Base-by-base conservation (phyloP, 2,113 vertebrate genomes). In the Corvus moneduloides region DNA sequence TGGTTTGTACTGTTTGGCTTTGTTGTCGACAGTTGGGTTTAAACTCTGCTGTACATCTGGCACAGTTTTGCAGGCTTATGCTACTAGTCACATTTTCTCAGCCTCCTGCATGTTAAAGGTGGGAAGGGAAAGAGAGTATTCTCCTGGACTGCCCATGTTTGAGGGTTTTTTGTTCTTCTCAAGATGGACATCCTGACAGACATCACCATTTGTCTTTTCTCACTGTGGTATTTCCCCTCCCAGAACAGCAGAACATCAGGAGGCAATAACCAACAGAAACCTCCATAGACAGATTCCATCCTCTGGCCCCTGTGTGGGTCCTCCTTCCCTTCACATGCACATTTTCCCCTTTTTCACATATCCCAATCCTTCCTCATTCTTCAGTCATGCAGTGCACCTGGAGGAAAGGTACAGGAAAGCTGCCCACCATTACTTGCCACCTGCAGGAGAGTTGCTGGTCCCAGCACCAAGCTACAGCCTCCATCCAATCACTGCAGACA, bases 201-300 rank as follows among this genome's bases (percentile, higher is more conserved):
- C 35, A 76, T 61, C 3, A 33, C 5, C 11, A 2, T 27, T 67
- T 39, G 6, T 59, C 21, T 48, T 82, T 72, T 68, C 32, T 37
- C 13, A 39, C 15, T 8, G 5, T 52, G 27, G 2, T n/a, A 32
- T 54, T 67, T 92, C 24, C 18, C 18, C 28, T 84, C 30, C 6
- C 35, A 78, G 59, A 56, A 14, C 0, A 1, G 6, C 21, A 54
- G 68, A n/a, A 9, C 16, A 24, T 18, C 0, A 0, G 5, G 28
- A 71, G 8, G 6, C 17, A 69, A n/a, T 13, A 88, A 56, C 10
- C 20, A 61, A 33, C 10, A 56, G 18, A 77, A 23, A 5, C 1
- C 9, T 69, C 43, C 17, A 4, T 0, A 14, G 30, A 11, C 11
- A 72, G 5, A 5, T 35, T 54, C 24, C 16, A 20, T 58, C 10